Conservation (phyloP, 2,888 invertebrate genomes). For the Horisme vitalbata region DNA sequence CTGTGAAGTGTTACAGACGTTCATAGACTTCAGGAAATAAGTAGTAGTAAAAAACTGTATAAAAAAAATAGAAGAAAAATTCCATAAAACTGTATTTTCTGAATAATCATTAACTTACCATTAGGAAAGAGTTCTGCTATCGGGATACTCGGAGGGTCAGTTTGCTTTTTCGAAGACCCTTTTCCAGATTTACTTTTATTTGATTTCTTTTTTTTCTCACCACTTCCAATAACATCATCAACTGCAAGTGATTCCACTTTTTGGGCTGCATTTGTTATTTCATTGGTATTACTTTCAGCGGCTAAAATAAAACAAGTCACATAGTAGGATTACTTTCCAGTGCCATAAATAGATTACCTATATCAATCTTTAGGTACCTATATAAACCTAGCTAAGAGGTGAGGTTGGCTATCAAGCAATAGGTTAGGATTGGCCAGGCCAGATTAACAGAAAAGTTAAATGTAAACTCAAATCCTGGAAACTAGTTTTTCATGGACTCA, state of each 20-base stretch:
- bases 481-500: constrained; percentile 57
- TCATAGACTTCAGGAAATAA: too few species aligned
- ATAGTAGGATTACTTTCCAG: constrained; percentile 20
- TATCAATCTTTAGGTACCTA: too few species aligned
- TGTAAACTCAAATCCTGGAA: too few species aligned
- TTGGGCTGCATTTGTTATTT: constrained; percentile 44
- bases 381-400: too few species aligned
- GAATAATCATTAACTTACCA: constrained; percentile 81
- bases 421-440: constrained; percentile 16
- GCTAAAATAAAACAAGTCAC: constrained; percentile 27
- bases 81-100: too few species aligned
- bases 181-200: constrained; percentile 82
- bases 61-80: too few species aligned
- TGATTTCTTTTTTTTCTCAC: constrained; percentile 85
- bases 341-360: constrained; percentile 9
- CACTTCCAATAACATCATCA: constrained; percentile 72
- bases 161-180: constrained; percentile 82
- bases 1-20: too few species aligned
- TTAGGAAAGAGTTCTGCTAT: constrained; percentile 93
- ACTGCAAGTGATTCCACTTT: constrained; percentile 66
- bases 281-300: constrained; percentile 40
- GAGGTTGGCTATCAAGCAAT: too few species aligned
- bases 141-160: constrained; percentile 93
- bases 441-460: too few species aligned
- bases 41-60: too few species aligned